These are phyloP conservation scores for Cheumatopsyche charites DNA, from an alignment of 1,140 invertebrate genomes.

Conservation along the genomic window DNA sequence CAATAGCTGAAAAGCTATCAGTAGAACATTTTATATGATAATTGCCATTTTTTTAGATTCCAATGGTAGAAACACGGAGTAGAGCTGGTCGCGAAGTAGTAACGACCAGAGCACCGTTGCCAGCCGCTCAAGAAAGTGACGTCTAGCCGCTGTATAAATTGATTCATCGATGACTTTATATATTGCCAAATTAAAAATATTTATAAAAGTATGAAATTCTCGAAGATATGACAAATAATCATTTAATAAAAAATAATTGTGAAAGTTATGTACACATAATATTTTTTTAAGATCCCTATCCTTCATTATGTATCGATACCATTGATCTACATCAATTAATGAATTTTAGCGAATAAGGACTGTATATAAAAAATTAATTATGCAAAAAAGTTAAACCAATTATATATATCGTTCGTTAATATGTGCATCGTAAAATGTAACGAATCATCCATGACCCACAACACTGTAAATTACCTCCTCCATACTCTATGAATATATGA, in stretches of 20 bases:
- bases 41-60: conserved; percentile 22
- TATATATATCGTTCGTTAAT: conserved; percentile 1
- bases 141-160: conserved; percentile 38
- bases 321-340: conserved; percentile 1
- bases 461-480: conserved; percentile 25
- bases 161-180: conserved; percentile 25
- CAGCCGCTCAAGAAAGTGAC: conserved; percentile 46
- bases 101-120: conserved; percentile 44
- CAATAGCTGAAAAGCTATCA: neutral
- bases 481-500: conserved; percentile 1
- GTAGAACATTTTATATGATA: neutral
- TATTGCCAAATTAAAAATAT: conserved; percentile 35
- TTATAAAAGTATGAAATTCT: conserved; percentile 13
- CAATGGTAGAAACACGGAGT: conserved; percentile 30
- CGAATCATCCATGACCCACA: neutral
- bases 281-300: conserved; percentile 37
- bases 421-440: neutral
- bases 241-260: conserved; percentile 26
- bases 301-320: conserved; percentile 17
- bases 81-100: conserved; percentile 46
- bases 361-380: conserved; percentile 28
- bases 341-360: conserved; percentile 16
- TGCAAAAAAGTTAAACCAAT: conserved; percentile 7
- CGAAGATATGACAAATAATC: conserved; percentile 34
- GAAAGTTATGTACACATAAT: conserved; percentile 26